Evolutionary conservation across 2,113 vertebrate genomes (phyloP).

Genomic region (Lycaon pictus): DNA sequence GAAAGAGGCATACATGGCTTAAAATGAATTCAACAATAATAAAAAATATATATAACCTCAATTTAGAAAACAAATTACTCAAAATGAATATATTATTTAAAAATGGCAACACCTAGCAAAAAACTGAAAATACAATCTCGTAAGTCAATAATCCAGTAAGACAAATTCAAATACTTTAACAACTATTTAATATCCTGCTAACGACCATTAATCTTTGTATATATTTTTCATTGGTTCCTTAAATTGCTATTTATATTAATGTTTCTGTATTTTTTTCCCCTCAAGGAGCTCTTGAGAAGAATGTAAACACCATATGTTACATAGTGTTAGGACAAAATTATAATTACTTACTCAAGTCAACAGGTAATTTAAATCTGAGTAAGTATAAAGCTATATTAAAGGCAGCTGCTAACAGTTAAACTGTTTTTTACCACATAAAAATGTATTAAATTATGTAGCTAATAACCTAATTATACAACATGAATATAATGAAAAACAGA

Average conservation of each 20-base stretch:
- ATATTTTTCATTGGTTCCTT: slow-evolving; percentile 27
- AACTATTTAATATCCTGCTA: slow-evolving; percentile 42
- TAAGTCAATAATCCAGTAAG: slow-evolving; percentile 51
- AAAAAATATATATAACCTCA: not conserved
- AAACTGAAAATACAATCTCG: slow-evolving; percentile 10
- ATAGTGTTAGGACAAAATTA: slow-evolving; percentile 62
- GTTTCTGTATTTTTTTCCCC: not conserved
- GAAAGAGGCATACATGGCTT: not conserved
- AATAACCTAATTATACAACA: slow-evolving; percentile 50
- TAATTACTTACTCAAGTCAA: slow-evolving; percentile 71
- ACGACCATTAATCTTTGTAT: slow-evolving; percentile 18
- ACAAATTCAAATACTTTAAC: slow-evolving; percentile 47
- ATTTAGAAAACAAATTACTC: slow-evolving; percentile 5
- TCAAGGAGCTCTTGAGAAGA: slow-evolving; percentile 68
- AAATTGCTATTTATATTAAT: slow-evolving; percentile 60
- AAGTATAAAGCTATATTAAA: slow-evolving; percentile 35
- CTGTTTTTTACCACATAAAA: slow-evolving; percentile 57
- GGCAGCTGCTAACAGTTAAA: slow-evolving; percentile 66
- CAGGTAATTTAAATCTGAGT: slow-evolving; percentile 74
- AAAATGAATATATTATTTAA: slow-evolving; percentile 12
- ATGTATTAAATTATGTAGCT: slow-evolving; percentile 45
- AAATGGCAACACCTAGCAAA: not conserved
- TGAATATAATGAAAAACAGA: not conserved
- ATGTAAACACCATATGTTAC: slow-evolving; percentile 78
- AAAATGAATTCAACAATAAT: slow-evolving; percentile 17